Evolutionary conservation across 1,140 invertebrate genomes (phyloP).

Genomic region (Drosophila eugracilis): DNA sequence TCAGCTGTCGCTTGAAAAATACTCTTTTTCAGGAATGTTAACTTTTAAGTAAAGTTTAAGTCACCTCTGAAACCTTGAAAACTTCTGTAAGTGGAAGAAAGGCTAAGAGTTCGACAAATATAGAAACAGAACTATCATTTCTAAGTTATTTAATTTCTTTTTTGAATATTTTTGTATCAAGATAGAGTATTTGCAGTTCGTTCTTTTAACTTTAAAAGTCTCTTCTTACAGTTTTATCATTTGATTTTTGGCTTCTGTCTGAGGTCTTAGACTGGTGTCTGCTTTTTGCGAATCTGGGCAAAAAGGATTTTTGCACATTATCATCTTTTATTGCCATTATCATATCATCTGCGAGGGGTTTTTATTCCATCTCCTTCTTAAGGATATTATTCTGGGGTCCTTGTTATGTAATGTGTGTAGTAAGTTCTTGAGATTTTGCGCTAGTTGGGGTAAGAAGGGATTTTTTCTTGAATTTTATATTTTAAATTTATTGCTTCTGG

Average conservation of each 20-base stretch:
- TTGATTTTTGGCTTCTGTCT: conserved; percentile 23
- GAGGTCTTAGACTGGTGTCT: conserved; percentile 29
- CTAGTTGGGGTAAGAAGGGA: conserved; percentile 34
- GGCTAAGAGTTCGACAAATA: too few relatives aligned
- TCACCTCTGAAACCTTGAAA: too few relatives aligned
- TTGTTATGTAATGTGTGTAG: conserved; percentile 68
- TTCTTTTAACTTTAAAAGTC: too few relatives aligned
- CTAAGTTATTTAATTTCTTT: too few relatives aligned
- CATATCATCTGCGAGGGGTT: conserved; percentile 58
- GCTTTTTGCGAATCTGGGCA: conserved; percentile 70
- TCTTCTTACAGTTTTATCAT: background rate
- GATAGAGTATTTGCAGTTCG: conserved; percentile 9
- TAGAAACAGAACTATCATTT: too few relatives aligned
- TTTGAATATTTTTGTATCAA: too few relatives aligned
- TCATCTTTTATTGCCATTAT: conserved; percentile 68
- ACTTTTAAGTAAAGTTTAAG: too few relatives aligned
- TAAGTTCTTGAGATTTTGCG: conserved; percentile 59
- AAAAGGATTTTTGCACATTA: conserved; percentile 70
- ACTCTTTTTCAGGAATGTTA: conserved; percentile 55
- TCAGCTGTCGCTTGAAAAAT: conserved; percentile 17
- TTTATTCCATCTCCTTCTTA: conserved; percentile 39
- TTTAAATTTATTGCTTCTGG: conserved; percentile 23
- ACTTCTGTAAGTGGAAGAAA: too few relatives aligned
- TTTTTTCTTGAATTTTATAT: conserved; percentile 30
- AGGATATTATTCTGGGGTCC: conserved; percentile 39